Percentiles rank a stretch among this genome's conserved stretches.
phyloP scores from a whole-genome alignment of 1,140 invertebrate species.

The Orussus abietinus region DNA sequence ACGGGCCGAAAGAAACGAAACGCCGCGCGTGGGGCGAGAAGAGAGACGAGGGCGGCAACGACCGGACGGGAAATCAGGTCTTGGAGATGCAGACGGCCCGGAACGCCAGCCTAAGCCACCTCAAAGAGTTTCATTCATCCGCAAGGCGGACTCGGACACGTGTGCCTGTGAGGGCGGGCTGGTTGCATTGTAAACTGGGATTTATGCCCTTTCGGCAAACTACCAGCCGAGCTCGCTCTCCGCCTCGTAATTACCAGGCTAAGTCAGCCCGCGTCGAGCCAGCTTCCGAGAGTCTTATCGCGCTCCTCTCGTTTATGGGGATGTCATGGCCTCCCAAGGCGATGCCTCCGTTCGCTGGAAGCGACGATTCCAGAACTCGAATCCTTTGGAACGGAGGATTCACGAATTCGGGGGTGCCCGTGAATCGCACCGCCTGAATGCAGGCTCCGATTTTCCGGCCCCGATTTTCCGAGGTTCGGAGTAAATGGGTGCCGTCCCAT shows the following conservation, averaged over 20 bases:
- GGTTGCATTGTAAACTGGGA: conserved; percentile 39
- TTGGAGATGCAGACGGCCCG: conserved; percentile 33
- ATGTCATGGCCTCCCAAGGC: conserved; percentile 22
- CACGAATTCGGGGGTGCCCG: no score
- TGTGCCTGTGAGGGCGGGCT: conserved; percentile 30
- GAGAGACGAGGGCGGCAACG: neutral
- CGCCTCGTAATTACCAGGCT: conserved; percentile 17
- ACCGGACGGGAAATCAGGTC: conserved; percentile 30
- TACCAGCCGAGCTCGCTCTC: conserved; percentile 10
- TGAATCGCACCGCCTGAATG: no score
- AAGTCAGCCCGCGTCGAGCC: conserved; percentile 25
- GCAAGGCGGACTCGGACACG: conserved; percentile 45
- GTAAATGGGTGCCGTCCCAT: no score
- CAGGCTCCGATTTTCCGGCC: no score
- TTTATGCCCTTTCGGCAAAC: conserved; percentile 43
- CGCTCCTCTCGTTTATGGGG: conserved; percentile 23
- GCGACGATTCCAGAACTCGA: no score
- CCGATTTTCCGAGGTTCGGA: no score
- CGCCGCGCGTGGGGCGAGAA: neutral
- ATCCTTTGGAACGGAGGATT: no score
- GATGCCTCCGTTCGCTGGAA: conserved; percentile 23
- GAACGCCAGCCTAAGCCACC: conserved; percentile 37
- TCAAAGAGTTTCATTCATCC: conserved; percentile 51
- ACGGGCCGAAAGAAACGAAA: neutral
- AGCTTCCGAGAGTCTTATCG: conserved; percentile 27